Evolutionary conservation across 2,888 invertebrate genomes (phyloP), one percentile per base, ranked within the genome.

Genomic region (Tachystola acroxantha): DNA sequence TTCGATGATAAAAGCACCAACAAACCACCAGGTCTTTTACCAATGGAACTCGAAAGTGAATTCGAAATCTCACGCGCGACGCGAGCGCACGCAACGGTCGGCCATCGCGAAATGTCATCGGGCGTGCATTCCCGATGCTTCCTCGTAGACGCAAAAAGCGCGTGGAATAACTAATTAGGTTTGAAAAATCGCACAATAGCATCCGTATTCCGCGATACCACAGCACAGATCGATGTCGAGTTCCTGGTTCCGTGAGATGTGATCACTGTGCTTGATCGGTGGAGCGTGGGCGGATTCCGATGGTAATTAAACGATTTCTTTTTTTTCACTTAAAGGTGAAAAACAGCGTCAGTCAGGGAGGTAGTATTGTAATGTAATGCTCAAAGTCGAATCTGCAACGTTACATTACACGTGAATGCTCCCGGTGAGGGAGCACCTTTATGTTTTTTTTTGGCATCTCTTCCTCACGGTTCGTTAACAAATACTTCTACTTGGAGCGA

Each of bases 71-170:
- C 36, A 42, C 34, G 52, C 49, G 48, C 40, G 45, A 27, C 44
- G 45, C 72, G 67, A 56, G 66, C 66, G 60, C 32, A 42, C 60
- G 52, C 50, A 36, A 29, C 63, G 54, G 50, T 45, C 45, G 54
- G 45, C 48, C 42, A 46, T 38, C 59, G 53, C 42, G 43, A 51
- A 74, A 13, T 37, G 25, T 32, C 34, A 31, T 34, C 28, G 13
- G 28, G 41, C 40, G 37, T 33, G 37, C 30, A n/a, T 11, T 30
- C 47, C 46, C 46, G 32, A 29, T 34, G 50, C 49, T 58, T 58
- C 58, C 58, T 56, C 39, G 44, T 37, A 27, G 13, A 13, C 7
- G 24, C 10, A 27, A 19, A 34, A 22, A 30, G 26, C 34, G 24
- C 32, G 22, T 39, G 42, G 44, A 39, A 24, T 24, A 26, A 9